Evolutionary conservation across 2,113 vertebrate genomes (phyloP), one percentile per base, ranked within the genome.

Genomic region (Uria aalge): DNA sequence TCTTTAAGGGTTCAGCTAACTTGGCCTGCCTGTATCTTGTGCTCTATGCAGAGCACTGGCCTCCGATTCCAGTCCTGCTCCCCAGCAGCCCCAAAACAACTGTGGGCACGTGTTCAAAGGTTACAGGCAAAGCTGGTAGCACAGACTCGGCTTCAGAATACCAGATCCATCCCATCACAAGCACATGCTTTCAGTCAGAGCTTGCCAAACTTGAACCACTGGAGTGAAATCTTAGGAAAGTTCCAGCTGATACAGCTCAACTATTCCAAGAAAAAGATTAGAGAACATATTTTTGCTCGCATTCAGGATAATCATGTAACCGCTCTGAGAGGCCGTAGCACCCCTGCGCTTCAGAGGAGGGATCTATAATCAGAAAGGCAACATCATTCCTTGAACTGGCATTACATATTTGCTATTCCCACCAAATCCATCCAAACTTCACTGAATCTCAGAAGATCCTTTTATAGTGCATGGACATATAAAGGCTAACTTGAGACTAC

Each of bases 221-320:
- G 53, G 73, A 87, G 60, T 60, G 53, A 82, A 88, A 47, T 15
- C 71, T 78, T 77, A 81, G 60, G 64, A 41, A 95, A 84, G 88
- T 88, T 96, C 60, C 79, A 89, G 76, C 34, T 89, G 92, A 95
- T 60, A 91, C 18, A 81, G 76, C 40, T 68, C 45, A 89, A 53
- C 53, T 78, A 15, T 95, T 92, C 94, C 96, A 93, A 88, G 92
- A 95, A 95, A 53, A 79, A 95, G 83, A 87, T 0, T 57, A 64
- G 36, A 53, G 60, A 81, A 97, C 43, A 53, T 88, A 32, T 74
- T 90, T 93, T 59, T 52, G 23, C 24, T 43, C 2, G 1, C 6
- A 16, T 30, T 74, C 60, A 74, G 69, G 48, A 91, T 23, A n/a
- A 89, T 64, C 68, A 45, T 60, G 40, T 45, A 91, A 66, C 29